Evolutionary conservation across 2,797 vertebrate genomes (phyloP).

Genomic region (Pygocentrus nattereri): DNA sequence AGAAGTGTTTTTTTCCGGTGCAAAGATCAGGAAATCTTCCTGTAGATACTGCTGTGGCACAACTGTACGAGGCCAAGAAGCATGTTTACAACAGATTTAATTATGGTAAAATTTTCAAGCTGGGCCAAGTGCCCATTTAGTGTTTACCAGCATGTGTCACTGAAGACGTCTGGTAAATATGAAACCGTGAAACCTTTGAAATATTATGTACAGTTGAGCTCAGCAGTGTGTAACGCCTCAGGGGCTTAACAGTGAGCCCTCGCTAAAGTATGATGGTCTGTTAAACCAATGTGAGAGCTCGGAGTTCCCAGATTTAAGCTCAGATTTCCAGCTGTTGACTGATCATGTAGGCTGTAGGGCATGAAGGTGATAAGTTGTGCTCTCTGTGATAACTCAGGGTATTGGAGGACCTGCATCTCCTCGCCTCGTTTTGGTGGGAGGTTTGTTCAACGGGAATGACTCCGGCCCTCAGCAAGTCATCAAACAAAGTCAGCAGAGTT

Average conservation of each 20-base stretch:
- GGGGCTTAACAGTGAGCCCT: background rate
- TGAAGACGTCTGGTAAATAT: background rate
- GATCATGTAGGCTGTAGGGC: background rate
- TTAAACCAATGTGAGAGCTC: background rate
- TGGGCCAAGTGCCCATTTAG: no score
- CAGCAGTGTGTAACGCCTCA: background rate
- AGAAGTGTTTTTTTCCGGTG: no score
- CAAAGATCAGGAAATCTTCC: no score
- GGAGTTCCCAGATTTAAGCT: background rate
- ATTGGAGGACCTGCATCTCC: background rate
- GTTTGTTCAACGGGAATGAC: slow-evolving; percentile 75
- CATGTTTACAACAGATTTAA: no score
- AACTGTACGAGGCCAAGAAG: no score
- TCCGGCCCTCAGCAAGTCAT: slow-evolving; percentile 87
- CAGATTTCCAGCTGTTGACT: background rate
- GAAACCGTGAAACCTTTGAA: no score
- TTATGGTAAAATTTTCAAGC: no score
- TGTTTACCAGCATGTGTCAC: background rate
- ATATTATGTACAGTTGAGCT: background rate
- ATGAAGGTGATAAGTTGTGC: slow-evolving; percentile 10
- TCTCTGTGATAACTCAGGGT: slow-evolving; percentile 6
- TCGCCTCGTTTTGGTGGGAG: background rate
- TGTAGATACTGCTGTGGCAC: no score
- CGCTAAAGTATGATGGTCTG: background rate
- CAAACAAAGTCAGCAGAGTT: slow-evolving; percentile 83